Evolutionary conservation across 1,140 invertebrate species (phyloP).

Genomic region (Drosophila micromelanica): DNA sequence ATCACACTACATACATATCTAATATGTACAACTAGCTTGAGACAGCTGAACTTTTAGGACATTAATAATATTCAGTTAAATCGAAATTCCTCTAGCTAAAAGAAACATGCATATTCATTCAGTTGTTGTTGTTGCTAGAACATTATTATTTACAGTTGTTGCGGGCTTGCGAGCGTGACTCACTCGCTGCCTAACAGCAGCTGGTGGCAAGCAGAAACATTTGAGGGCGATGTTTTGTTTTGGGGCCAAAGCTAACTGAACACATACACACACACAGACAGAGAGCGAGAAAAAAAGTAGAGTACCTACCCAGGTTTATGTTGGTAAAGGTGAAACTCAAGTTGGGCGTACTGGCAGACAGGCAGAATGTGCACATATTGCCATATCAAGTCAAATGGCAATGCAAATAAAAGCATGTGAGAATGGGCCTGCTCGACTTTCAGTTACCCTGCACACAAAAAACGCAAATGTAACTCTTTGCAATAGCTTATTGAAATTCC

Average conservation of each 20-base stretch:
- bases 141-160: slow-evolving; percentile 45
- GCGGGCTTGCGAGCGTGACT: slow-evolving; percentile 72
- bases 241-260: slow-evolving; percentile 41
- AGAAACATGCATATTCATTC: slow-evolving; percentile 23
- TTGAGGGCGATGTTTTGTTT: slow-evolving; percentile 49
- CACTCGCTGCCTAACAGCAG: slow-evolving; percentile 55
- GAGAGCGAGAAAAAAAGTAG: not conserved
- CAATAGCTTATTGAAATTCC: no score
- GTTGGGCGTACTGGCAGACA: slow-evolving; percentile 38
- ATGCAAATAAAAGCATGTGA: slow-evolving; percentile 34
- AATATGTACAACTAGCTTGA: slow-evolving; percentile 25
- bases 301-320: slow-evolving; percentile 25
- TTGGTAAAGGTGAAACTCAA: slow-evolving; percentile 23
- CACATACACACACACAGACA: slow-evolving; percentile 16
- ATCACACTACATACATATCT: slow-evolving; percentile 6
- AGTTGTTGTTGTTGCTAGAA: slow-evolving; percentile 27
- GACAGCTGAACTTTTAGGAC: slow-evolving; percentile 33
- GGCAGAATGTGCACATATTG: slow-evolving; percentile 19
- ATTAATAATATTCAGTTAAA: slow-evolving; percentile 40
- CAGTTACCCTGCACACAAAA: no score
- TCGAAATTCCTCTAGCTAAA: slow-evolving; percentile 32
- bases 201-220: slow-evolving; percentile 41
- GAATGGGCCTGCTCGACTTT: no score
- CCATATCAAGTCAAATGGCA: slow-evolving; percentile 33
- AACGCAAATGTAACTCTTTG: no score